Evolutionary conservation across 1,140 invertebrate species (phyloP).

Genomic region (Latrodectus geometricus): DNA sequence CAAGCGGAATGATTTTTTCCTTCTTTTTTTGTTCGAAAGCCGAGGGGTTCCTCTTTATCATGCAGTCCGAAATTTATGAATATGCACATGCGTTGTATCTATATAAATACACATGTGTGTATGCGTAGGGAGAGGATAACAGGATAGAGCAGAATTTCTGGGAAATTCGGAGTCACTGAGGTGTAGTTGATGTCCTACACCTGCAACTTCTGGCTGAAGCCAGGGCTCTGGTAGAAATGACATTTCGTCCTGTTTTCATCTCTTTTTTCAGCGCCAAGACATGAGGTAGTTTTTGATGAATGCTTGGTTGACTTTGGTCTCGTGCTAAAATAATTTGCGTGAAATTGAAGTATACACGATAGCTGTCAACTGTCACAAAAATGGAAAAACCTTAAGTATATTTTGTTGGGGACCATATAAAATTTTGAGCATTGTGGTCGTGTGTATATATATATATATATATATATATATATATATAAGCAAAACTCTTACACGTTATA

Average conservation of each 20-base stretch:
- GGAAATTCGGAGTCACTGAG: conserved; percentile 35
- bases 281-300: neutral
- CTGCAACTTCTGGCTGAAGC: conserved; percentile 28
- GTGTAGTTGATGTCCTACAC: conserved; percentile 49
- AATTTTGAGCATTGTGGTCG: too few species aligned
- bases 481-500: too few species aligned
- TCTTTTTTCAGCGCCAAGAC: neutral
- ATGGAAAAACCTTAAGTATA: too few species aligned
- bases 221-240: neutral
- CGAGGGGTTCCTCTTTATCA: neutral
- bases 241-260: conserved; percentile 24
- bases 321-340: conserved; percentile 12
- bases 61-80: conserved; percentile 23
- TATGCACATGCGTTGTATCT: conserved; percentile 24
- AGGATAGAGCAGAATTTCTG: conserved; percentile 14
- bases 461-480: too few species aligned
- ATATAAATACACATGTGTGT: conserved; percentile 13
- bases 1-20: conserved; percentile 26
- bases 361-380: neutral
- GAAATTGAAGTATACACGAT: conserved; percentile 6
- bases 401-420: too few species aligned
- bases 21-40: neutral
- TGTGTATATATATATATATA: too few species aligned
- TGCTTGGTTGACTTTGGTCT: neutral
- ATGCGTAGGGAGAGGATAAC: conserved; percentile 27